Evolutionary conservation across 1,140 invertebrate species (phyloP).

Genomic region (Ips typographus): DNA sequence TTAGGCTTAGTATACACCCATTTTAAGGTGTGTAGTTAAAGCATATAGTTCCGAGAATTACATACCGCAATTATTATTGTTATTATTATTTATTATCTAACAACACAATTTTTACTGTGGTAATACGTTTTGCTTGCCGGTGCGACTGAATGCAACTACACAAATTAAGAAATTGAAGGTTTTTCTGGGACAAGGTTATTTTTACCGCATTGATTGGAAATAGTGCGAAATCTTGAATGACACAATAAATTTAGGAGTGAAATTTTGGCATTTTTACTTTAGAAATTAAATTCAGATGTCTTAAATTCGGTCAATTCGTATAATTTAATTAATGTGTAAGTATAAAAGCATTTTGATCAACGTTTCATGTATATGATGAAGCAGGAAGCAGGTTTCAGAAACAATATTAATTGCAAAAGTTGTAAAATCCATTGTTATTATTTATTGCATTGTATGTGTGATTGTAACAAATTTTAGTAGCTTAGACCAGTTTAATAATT

Average conservation of each 20-base stretch:
- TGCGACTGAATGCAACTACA: not conserved
- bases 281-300: no score
- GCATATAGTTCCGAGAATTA: not conserved
- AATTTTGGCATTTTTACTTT: not conserved
- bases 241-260: constrained; percentile 1
- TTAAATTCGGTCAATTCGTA: no score
- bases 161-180: constrained; percentile 3
- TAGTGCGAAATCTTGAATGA: not conserved
- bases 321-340: no score
- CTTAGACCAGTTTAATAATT: no score
- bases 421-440: no score
- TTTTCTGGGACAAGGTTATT: constrained; percentile 1
- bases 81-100: not conserved
- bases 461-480: no score
- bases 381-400: no score
- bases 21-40: not conserved
- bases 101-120: not conserved
- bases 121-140: not conserved
- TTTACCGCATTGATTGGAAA: not conserved
- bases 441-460: no score
- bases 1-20: not conserved
- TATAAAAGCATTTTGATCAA: no score
- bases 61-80: not conserved
- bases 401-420: no score
- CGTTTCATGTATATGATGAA: no score